Conservation (phyloP, 2,113 vertebrate species). For the Myodes glareolus region DNA sequence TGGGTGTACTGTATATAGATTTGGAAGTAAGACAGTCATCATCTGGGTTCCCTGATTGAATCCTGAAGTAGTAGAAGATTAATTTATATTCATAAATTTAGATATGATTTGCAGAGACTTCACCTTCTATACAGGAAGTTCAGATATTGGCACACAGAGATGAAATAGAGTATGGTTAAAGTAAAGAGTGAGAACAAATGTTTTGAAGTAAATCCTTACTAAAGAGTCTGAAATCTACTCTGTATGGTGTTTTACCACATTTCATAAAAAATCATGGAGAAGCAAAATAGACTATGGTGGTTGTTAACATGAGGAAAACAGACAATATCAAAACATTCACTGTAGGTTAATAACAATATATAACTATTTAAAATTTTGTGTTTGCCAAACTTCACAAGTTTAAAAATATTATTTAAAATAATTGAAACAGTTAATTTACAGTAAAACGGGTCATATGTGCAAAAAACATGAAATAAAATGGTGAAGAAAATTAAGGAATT, state of each 20-base stretch:
- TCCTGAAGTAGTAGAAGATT: too few species aligned
- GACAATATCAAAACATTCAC: background rate
- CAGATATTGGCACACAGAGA: background rate
- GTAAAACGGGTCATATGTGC: too few species aligned
- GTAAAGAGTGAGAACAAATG: background rate
- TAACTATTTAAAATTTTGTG: too few species aligned
- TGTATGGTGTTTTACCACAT: background rate
- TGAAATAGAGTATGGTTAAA: background rate
- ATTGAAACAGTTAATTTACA: too few species aligned
- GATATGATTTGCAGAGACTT: background rate
- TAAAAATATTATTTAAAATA: too few species aligned
- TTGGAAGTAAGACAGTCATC: too few species aligned
- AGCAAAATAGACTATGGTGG: background rate
- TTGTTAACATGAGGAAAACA: background rate
- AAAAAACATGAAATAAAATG: too few species aligned
- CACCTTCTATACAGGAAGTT: background rate
- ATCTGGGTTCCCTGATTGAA: too few species aligned
- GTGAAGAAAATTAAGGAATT: too few species aligned
- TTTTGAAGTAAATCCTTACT: background rate
- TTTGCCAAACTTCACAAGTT: too few species aligned
- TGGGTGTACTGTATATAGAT: background rate
- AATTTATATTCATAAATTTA: too few species aligned
- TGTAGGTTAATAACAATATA: too few species aligned
- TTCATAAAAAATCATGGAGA: background rate
- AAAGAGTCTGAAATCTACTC: background rate